Conservation (phyloP, 1,140 invertebrate genomes). For the Pseudobourletiella spinata region DNA sequence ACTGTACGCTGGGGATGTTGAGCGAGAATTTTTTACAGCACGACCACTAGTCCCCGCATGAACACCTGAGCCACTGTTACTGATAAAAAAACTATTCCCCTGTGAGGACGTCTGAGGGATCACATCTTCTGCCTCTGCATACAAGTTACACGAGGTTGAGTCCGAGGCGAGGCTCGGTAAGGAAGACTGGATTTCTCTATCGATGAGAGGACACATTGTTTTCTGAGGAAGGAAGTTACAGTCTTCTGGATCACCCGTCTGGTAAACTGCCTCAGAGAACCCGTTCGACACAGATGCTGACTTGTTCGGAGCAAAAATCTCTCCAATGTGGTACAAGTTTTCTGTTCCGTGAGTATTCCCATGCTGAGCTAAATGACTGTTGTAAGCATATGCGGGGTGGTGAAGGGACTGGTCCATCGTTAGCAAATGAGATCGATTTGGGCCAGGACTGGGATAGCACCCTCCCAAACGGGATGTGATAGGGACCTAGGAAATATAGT, state of each 20-base stretch:
- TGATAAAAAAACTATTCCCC: conserved; percentile 24
- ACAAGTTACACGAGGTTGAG: conserved; percentile 36
- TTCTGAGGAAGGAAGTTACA: conserved; percentile 33
- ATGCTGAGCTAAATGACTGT: conserved; percentile 25
- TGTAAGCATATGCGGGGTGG: conserved; percentile 17
- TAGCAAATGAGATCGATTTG: conserved; percentile 32
- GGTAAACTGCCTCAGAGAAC: conserved; percentile 41
- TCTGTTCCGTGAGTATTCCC: conserved; percentile 35
- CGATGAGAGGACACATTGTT: conserved; percentile 39
- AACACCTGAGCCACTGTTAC: conserved; percentile 11
- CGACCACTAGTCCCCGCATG: conserved; percentile 3
- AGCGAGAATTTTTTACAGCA: conserved; percentile 31
- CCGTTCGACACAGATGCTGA: conserved; percentile 30
- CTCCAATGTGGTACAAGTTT: conserved; percentile 43
- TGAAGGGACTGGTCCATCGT: conserved; percentile 22
- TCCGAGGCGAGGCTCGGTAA: conserved; percentile 41
- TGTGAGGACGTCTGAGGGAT: conserved; percentile 18
- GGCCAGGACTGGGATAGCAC: conserved; percentile 31
- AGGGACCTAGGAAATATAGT: conserved; percentile 24
- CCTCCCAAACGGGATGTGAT: conserved; percentile 32
- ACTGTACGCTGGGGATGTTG: conserved; percentile 35
- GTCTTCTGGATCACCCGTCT: conserved; percentile 42
- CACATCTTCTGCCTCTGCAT: conserved; percentile 35
- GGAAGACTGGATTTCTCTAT: conserved; percentile 46
- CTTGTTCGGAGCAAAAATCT: conserved; percentile 41